phyloP scores from a whole-genome alignment of 2,113 vertebrate genomes.

The Gobiocypris rarus region DNA sequence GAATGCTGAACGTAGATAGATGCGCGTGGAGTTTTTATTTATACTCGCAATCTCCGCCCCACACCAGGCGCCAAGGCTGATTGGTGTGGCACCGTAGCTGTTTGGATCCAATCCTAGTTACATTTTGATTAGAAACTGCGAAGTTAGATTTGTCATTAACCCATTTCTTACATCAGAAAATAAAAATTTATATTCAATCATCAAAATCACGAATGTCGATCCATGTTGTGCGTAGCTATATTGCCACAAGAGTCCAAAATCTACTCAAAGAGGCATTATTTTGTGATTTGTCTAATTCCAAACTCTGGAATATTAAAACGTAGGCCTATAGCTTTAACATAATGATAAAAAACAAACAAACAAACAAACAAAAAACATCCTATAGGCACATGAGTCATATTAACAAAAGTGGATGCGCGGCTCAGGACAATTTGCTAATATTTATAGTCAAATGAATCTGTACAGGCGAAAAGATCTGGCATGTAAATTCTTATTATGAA shows the following conservation, averaged over 20 bases:
- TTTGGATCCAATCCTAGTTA: slow-evolving; percentile 1
- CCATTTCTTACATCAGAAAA: background rate
- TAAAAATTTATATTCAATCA: background rate
- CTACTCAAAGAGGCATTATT: background rate
- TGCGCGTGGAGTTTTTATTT: slow-evolving; percentile 15
- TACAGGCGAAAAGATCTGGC: background rate
- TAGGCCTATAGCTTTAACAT: too few relatives aligned
- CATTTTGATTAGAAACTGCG: background rate
- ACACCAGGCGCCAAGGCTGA: background rate
- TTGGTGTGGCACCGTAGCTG: background rate
- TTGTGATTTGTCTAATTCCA: background rate
- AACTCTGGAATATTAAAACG: background rate
- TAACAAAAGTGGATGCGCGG: too few relatives aligned
- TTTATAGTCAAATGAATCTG: background rate
- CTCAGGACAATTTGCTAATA: background rate
- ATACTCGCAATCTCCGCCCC: slow-evolving; percentile 31
- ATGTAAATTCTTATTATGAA: background rate
- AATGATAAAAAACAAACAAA: background rate
- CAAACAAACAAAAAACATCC: too few relatives aligned
- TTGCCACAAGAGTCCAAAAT: too few relatives aligned
- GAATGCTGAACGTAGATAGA: background rate
- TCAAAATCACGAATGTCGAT: background rate
- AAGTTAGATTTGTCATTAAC: background rate
- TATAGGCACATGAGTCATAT: background rate
- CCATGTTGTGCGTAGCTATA: background rate